These are phyloP conservation scores for Hippocampus barbouri DNA, from an alignment of 2,113 vertebrate genomes.

Conservation along the genomic window DNA sequence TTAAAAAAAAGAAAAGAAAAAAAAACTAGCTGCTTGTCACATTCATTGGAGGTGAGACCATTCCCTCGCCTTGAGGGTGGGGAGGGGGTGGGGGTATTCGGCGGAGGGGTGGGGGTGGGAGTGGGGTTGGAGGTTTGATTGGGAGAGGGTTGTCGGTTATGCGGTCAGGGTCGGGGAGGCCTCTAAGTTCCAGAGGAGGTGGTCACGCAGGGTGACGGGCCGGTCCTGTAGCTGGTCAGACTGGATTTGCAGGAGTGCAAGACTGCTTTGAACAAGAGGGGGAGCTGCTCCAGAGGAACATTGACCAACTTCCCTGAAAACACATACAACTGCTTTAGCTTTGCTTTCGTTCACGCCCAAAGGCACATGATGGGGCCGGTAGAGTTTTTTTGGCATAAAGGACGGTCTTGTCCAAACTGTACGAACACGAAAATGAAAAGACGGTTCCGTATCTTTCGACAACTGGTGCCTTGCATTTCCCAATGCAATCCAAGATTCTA, in stretches of 20 bases:
- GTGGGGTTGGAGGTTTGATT: background rate
- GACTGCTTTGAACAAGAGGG: conserved; percentile 97
- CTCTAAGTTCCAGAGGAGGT: conserved; percentile 72
- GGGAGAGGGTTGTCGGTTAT: conserved; percentile 11
- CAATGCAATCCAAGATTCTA: background rate
- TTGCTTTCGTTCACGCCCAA: background rate
- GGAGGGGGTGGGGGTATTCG: background rate
- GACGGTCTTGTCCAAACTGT: background rate
- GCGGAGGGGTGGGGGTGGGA: conserved; percentile 10
- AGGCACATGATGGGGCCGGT: background rate
- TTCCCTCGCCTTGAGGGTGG: conserved; percentile 36
- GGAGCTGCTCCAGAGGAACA: conserved; percentile 95
- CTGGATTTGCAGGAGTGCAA: conserved; percentile 97
- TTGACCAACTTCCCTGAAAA: conserved; percentile 93
- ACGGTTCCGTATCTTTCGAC: background rate
- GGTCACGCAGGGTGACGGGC: conserved; percentile 61
- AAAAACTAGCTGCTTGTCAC: conserved; percentile 83
- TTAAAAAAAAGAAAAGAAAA: conserved; percentile 52
- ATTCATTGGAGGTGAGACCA: conserved; percentile 71
- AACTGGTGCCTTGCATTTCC: background rate
- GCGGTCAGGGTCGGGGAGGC: conserved; percentile 15
- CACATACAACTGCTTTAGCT: background rate
- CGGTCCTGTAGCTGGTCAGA: conserved; percentile 76
- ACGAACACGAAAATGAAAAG: background rate
- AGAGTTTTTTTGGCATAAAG: background rate